These are phyloP conservation scores for Naso thynnoides DNA, from an alignment of 2,797 vertebrate species.

Conservation along the genomic window DNA sequence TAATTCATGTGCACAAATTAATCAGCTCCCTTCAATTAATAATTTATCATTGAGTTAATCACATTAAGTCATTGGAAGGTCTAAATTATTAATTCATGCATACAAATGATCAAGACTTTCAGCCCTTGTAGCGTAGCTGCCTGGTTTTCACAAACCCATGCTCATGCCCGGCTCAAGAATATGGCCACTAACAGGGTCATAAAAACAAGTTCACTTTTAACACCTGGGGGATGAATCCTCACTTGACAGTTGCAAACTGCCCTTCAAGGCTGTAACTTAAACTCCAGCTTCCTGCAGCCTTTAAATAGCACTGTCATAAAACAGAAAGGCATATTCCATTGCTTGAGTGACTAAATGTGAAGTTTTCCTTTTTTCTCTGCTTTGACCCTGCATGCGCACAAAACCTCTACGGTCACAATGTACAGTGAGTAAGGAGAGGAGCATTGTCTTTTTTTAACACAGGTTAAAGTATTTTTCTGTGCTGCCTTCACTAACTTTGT, in stretches of 20 bases:
- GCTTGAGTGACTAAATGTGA: neutral
- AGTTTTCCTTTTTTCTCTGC: too few relatives aligned
- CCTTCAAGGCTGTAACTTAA: slow-evolving; percentile 32
- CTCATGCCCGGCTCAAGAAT: neutral
- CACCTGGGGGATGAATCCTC: slow-evolving; percentile 18
- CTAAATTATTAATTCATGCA: slow-evolving; percentile 23
- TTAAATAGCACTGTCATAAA: slow-evolving; percentile 43
- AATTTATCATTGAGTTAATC: slow-evolving; percentile 29
- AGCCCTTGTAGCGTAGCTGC: neutral
- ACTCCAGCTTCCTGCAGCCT: slow-evolving; percentile 40
- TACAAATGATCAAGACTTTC: slow-evolving; percentile 18
- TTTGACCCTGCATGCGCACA: neutral
- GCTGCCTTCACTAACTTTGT: slow-evolving; percentile 33
- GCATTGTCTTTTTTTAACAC: neutral
- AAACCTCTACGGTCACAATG: neutral
- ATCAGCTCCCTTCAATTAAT: slow-evolving; percentile 22
- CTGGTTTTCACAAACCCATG: neutral
- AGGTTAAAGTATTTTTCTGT: neutral
- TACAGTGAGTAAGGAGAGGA: neutral
- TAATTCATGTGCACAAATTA: slow-evolving; percentile 1
- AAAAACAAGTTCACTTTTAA: slow-evolving; percentile 14
- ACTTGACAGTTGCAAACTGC: slow-evolving; percentile 25
- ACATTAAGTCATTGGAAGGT: slow-evolving; percentile 9
- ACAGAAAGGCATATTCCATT: slow-evolving; percentile 10
- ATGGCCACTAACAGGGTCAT: neutral